Percentiles rank a stretch among this genome's conserved stretches.
phyloP scores from a whole-genome alignment of 2,113 vertebrate genomes.

The Mesoclemmys tuberculata region DNA sequence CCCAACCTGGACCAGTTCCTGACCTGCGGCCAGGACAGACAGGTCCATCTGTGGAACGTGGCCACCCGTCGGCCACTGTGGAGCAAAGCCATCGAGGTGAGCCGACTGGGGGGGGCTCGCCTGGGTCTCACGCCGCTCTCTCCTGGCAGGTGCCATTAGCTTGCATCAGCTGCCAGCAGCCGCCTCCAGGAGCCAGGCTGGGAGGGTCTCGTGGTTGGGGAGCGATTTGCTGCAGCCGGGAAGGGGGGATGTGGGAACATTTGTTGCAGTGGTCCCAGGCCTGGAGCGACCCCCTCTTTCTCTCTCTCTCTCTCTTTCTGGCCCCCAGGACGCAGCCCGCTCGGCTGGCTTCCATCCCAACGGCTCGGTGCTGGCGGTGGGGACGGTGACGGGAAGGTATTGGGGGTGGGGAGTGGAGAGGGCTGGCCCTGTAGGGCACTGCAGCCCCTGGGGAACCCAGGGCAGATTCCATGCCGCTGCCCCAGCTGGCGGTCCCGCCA shows the following conservation, averaged over 20 bases:
- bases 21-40: constrained; percentile 88
- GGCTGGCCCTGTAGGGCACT: no score
- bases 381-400: constrained; percentile 90
- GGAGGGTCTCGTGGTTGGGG: no score
- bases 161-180: no score
- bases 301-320: neutral
- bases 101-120: neutral
- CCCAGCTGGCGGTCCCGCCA: neutral
- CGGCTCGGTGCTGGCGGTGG: constrained; percentile 86
- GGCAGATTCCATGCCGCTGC: neutral
- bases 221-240: no score
- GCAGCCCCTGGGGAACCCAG: neutral
- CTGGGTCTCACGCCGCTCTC: no score
- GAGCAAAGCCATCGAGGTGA: constrained; percentile 88
- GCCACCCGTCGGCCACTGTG: constrained; percentile 86
- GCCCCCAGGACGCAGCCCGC: constrained; percentile 83
- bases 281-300: neutral
- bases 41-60: constrained; percentile 88
- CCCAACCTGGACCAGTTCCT: constrained; percentile 85
- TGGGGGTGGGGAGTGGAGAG: neutral
- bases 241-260: neutral
- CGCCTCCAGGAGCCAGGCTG: no score
- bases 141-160: no score
- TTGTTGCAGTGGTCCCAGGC: no score
- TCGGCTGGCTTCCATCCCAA: constrained; percentile 89